Base-by-base conservation (phyloP, 1,140 invertebrate genomes). In the Pantala flavescens region DNA sequence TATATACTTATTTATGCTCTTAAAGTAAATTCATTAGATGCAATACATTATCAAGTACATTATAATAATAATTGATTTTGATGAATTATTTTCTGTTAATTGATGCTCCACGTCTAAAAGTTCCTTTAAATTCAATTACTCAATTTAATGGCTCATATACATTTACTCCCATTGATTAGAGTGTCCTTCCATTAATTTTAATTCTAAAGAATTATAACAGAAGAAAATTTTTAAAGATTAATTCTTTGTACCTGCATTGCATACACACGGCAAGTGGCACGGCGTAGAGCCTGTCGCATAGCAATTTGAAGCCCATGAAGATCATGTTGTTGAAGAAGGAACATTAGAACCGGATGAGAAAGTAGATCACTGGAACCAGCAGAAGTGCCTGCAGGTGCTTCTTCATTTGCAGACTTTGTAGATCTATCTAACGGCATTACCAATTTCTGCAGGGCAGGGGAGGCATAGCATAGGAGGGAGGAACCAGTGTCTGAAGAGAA, bases 251-350 rank as follows among this genome's bases (percentile, higher is more conserved):
- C 87, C 85, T 91, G 90, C 87, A 95, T 90, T 0, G 93, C 93
- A 80, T 94, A 95, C 11, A 94, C 90, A 76, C 95, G 84, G 80
- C 93, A 95, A 0, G 93, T 90, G 10, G 94, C 90, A 79, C 93
- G 92, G 73, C 93, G 83, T 0, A 96, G 81, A 0, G 93, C 90
- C 76, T 93, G 89, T 76, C 90, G 90, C 90, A 96, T 94, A n/a
- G 91, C 90, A 14, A 90, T 83, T 77, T 91, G 90, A 9, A 97
- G 79, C 24, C 89, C 87, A 24, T 91, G 89, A 21, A 97, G 84
- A 80, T 97, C 92, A 79, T 96, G 93, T 74, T 92, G 88, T 78
- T 96, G 92, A 12, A 93, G 86, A 21, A 96, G 88, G 79, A 97
- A 97, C 0, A 89, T 83, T 85, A 97, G 89, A 0, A 95, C 91